Conservation (phyloP, 2,113 vertebrate genomes). For the Neolamprologus variostigma region DNA sequence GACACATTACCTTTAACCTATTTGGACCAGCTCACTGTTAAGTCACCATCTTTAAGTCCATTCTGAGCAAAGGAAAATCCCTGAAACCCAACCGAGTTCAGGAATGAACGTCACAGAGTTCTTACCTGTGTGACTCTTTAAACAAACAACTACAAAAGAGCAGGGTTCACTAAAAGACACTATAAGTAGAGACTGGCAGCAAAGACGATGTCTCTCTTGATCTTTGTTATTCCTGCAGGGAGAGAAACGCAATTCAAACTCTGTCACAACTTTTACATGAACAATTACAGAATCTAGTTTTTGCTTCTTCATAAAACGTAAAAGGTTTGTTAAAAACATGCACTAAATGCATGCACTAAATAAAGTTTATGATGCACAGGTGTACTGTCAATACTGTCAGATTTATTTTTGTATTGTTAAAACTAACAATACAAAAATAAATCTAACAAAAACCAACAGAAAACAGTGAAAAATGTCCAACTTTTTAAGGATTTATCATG, state of each 20-base stretch:
- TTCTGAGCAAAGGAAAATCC: neutral
- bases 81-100: neutral
- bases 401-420: too few species aligned
- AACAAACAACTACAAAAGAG: neutral
- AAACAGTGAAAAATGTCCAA: neutral
- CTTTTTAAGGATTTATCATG: neutral
- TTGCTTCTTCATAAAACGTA: neutral
- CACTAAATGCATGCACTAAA: neutral
- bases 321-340: neutral
- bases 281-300: neutral
- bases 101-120: neutral
- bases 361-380: neutral
- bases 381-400: neutral
- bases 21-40: neutral
- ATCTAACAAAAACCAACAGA: neutral
- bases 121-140: neutral
- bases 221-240: slow-evolving; percentile 88
- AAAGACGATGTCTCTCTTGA: slow-evolving; percentile 98
- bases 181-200: slow-evolving; percentile 96
- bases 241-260: neutral
- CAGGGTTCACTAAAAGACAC: neutral
- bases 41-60: neutral
- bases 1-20: neutral
- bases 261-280: neutral
- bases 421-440: neutral